Conservation (phyloP, 2,797 vertebrate species). For the Hybognathus amarus region DNA sequence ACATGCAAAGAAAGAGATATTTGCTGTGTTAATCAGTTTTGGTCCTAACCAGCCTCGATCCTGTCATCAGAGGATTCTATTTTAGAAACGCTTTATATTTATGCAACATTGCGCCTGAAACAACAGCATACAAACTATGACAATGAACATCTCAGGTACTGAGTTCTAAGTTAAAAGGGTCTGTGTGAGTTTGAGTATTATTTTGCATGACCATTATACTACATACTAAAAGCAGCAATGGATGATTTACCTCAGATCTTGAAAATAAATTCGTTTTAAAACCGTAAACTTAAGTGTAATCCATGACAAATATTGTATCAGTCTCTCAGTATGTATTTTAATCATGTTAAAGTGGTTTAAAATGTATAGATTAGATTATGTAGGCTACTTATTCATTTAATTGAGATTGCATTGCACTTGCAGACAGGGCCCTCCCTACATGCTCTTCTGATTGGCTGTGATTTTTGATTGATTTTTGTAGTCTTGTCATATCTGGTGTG, state of each 20-base stretch:
- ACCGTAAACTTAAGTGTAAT: not conserved
- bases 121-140: not conserved
- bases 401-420: not conserved
- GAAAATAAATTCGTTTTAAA: not conserved
- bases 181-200: not conserved
- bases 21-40: conserved; percentile 8
- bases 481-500: not conserved
- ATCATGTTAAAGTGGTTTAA: not conserved
- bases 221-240: not conserved
- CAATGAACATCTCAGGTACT: not conserved
- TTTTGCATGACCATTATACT: not conserved
- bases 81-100: not conserved
- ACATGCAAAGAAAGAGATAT: not conserved
- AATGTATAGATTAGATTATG: not conserved
- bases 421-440: not conserved
- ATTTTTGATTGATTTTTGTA: not conserved
- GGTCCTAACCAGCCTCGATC: not conserved
- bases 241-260: not conserved
- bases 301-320: conserved; percentile 2
- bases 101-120: not conserved
- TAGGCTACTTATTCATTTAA: not conserved
- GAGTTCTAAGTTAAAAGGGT: not conserved
- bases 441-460: not conserved
- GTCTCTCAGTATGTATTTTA: not conserved
- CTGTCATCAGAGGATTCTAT: not conserved